These are phyloP conservation scores for Pseudachorutes palmiensis DNA, from an alignment of 1,140 invertebrate genomes.

Conservation along the genomic window DNA sequence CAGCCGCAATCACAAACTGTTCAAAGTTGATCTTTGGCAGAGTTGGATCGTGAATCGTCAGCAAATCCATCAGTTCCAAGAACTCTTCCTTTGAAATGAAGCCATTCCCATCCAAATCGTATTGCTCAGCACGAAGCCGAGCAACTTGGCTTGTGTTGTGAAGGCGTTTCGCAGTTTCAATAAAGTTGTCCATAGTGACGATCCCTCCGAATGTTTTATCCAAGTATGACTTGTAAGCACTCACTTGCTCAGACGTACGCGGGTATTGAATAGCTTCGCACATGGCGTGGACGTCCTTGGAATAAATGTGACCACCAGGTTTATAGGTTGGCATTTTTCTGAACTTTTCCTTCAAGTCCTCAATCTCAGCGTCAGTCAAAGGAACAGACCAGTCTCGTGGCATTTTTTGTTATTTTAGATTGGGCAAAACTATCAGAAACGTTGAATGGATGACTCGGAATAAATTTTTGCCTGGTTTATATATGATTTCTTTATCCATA, in stretches of 20 bases:
- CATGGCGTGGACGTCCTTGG: not conserved
- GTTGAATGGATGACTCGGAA: too few relatives aligned
- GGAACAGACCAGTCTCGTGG: not conserved
- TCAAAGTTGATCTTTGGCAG: not conserved
- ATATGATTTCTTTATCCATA: too few relatives aligned
- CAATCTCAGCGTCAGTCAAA: not conserved
- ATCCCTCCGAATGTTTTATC: not conserved
- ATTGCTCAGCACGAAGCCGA: not conserved
- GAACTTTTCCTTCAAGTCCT: not conserved
- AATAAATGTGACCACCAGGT: not conserved
- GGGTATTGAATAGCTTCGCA: not conserved
- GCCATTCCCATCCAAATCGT: not conserved
- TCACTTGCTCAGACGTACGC: not conserved
- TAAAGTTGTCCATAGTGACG: not conserved
- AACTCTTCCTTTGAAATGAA: not conserved
- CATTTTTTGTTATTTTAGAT: too few relatives aligned
- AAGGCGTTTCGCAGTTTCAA: not conserved
- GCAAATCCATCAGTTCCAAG: not conserved
- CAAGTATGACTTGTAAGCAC: not conserved
- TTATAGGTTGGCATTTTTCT: not conserved
- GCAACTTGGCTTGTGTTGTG: not conserved
- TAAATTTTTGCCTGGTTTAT: too few relatives aligned
- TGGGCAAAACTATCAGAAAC: too few relatives aligned
- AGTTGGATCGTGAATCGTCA: not conserved
- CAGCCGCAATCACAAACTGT: not conserved